These are phyloP conservation scores for Heliothis subflexa DNA, from an alignment of 1,140 invertebrate genomes.

Conservation along the genomic window DNA sequence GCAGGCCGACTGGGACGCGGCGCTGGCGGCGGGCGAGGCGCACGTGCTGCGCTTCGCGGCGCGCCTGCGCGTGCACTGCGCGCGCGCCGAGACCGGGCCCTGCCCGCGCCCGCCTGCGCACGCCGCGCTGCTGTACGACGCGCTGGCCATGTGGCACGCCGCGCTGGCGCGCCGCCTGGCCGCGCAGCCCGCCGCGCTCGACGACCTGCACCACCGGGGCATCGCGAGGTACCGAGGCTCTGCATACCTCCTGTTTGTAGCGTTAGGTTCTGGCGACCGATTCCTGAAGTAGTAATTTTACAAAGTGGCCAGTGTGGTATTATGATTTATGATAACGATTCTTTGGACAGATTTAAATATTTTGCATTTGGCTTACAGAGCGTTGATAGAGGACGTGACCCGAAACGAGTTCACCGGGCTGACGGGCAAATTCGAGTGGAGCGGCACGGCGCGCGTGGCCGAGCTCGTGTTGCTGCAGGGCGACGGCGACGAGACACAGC, in stretches of 20 bases:
- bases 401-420: conserved; percentile 20
- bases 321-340: neutral
- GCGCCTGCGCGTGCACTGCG: conserved; percentile 7
- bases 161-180: conserved; percentile 58
- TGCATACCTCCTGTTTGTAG: neutral
- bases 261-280: too few relatives aligned
- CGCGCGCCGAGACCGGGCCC: conserved; percentile 47
- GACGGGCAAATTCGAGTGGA: conserved; percentile 51
- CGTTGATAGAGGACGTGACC: conserved; percentile 43
- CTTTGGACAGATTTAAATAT: neutral
- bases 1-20: conserved; percentile 31
- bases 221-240: conserved; percentile 55
- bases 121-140: conserved; percentile 68
- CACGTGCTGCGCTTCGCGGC: neutral
- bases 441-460: conserved; percentile 21
- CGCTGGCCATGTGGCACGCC: conserved; percentile 63
- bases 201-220: conserved; percentile 65
- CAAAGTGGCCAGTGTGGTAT: neutral
- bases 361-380: conserved; percentile 10
- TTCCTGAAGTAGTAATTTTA: neutral
- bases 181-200: conserved; percentile 57
- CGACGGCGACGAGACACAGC: conserved; percentile 35
- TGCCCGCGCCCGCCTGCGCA: conserved; percentile 13
- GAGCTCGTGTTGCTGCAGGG: conserved; percentile 54
- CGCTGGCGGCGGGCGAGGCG: conserved; percentile 6